These are phyloP conservation scores for Actias luna DNA, from an alignment of 2,888 invertebrate species.

Conservation along the genomic window DNA sequence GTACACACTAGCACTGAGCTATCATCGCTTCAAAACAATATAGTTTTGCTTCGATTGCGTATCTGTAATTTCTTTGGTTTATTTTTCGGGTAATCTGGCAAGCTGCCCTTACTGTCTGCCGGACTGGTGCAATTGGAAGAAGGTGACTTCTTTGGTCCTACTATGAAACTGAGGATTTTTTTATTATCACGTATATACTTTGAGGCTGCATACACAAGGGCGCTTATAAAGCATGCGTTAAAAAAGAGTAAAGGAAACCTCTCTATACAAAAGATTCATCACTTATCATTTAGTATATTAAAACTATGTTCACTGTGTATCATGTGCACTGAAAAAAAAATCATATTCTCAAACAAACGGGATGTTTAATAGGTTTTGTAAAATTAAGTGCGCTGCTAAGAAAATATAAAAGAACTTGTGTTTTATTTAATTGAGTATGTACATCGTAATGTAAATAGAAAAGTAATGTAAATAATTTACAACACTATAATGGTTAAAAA, in stretches of 20 bases:
- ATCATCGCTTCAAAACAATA: too few relatives aligned
- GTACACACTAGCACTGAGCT: too few relatives aligned
- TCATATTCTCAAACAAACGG: background rate
- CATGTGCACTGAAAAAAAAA: background rate
- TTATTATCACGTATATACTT: background rate
- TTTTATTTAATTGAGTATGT: background rate
- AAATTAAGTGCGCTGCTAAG: background rate
- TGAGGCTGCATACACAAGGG: background rate
- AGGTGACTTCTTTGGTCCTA: background rate
- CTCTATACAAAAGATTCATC: too few relatives aligned
- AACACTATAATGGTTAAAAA: conserved; percentile 7
- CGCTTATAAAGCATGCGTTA: background rate
- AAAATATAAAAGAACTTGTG: background rate
- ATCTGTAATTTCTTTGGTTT: too few relatives aligned
- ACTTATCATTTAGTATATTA: background rate
- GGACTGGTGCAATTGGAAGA: too few relatives aligned
- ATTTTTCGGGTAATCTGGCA: too few relatives aligned
- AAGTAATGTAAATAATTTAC: background rate
- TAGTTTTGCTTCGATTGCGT: too few relatives aligned
- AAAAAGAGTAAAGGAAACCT: background rate
- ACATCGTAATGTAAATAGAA: background rate
- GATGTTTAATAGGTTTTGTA: background rate
- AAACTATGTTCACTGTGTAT: background rate
- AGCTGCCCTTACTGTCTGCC: too few relatives aligned
- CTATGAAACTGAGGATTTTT: background rate